A percentile compares a stretch with the other conserved stretches of the same genome.
Conservation (phyloP, 2,888 invertebrate species). For the Mactromeris polynyma region DNA sequence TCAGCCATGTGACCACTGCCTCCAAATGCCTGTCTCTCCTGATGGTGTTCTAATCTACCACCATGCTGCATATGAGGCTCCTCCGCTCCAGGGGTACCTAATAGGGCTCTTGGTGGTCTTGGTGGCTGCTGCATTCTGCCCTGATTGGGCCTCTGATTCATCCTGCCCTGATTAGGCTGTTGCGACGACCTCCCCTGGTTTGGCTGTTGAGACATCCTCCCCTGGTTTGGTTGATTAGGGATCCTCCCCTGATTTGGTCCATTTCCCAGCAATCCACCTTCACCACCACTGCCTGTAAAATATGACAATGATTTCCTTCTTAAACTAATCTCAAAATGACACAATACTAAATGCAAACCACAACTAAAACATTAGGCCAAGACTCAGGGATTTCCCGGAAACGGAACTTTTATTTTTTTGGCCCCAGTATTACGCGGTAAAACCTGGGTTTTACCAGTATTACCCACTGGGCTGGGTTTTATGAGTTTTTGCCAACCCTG, state of each 20-base stretch:
- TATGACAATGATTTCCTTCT: not conserved
- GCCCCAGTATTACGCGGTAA: no score
- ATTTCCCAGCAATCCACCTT: slow-evolving; percentile 16
- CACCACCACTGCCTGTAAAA: not conserved
- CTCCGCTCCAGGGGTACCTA: not conserved
- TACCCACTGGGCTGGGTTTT: no score
- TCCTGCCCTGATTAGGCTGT: not conserved
- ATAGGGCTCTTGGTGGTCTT: not conserved
- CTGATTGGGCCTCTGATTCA: not conserved
- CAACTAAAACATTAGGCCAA: no score
- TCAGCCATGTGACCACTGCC: not conserved
- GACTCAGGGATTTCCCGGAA: no score
- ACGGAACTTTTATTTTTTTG: no score
- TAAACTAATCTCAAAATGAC: no score
- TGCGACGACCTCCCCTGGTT: not conserved
- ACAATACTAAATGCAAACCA: no score
- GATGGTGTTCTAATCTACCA: not conserved
- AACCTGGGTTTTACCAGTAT: no score
- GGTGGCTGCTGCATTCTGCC: not conserved
- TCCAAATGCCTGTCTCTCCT: not conserved
- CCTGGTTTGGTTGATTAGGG: not conserved
- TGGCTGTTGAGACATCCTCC: not conserved
- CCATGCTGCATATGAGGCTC: not conserved
- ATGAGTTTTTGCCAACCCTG: no score
- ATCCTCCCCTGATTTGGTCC: not conserved